These are phyloP conservation scores for Spilogale gracilis DNA, from an alignment of 2,113 vertebrate genomes.

Conservation along the genomic window DNA sequence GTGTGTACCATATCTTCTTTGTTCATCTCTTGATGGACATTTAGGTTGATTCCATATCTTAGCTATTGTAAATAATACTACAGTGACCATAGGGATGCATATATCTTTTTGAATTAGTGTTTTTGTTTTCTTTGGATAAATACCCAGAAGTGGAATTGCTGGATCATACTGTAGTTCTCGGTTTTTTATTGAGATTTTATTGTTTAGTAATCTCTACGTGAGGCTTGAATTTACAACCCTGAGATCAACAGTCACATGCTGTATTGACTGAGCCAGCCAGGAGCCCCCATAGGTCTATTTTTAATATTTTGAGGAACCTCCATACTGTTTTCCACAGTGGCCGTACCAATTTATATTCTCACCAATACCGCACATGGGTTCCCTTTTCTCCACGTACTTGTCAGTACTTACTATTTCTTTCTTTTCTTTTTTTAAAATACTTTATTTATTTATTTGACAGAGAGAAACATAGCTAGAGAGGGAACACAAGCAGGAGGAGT, in stretches of 20 bases:
- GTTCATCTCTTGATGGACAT: neutral
- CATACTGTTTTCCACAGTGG: neutral
- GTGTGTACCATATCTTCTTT: neutral
- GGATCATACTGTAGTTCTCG: neutral
- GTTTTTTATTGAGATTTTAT: neutral
- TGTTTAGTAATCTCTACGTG: neutral
- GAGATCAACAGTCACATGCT: neutral
- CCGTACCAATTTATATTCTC: neutral
- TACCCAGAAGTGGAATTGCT: neutral
- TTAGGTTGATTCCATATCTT: neutral
- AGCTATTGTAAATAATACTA: neutral
- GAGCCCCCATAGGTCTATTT: neutral
- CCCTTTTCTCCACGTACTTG: neutral
- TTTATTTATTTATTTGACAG: too few relatives aligned
- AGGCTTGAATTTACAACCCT: neutral
- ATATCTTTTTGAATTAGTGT: neutral
- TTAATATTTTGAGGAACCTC: neutral
- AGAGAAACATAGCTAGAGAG: too few relatives aligned
- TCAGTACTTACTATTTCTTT: neutral
- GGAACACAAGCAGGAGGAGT: too few relatives aligned
- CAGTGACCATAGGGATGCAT: neutral
- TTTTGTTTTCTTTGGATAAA: neutral
- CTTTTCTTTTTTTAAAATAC: neutral
- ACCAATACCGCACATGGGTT: neutral
- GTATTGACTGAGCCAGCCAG: neutral